These are phyloP conservation scores for Laupala kohalensis DNA, from an alignment of 1,140 invertebrate species.

Conservation along the genomic window DNA sequence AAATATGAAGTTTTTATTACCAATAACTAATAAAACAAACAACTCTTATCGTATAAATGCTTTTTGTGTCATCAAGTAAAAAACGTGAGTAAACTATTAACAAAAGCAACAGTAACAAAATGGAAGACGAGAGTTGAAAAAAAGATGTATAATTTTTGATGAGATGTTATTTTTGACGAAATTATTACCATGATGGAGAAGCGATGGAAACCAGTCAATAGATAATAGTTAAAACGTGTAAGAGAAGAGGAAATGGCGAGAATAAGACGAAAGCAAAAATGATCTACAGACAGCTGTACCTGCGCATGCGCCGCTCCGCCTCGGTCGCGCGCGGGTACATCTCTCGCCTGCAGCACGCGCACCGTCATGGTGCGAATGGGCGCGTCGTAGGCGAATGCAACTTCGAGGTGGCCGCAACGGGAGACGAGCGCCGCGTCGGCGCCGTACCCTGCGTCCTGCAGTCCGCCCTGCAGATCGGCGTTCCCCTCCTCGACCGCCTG, in stretches of 20 bases:
- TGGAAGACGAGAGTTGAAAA: too few species aligned
- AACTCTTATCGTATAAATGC: too few species aligned
- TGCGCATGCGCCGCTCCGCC: constrained; percentile 67
- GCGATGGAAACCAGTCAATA: too few species aligned
- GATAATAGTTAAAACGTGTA: neutral
- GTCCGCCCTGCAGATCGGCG: constrained; percentile 18
- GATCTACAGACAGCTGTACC: too few species aligned
- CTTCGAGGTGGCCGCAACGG: constrained; percentile 64
- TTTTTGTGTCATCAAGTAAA: too few species aligned
- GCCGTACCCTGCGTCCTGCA: constrained; percentile 13
- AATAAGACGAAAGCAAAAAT: neutral
- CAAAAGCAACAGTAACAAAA: too few species aligned
- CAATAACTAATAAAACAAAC: too few species aligned
- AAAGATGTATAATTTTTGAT: too few species aligned
- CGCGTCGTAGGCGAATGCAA: constrained; percentile 77
- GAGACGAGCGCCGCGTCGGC: constrained; percentile 27
- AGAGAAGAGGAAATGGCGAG: neutral
- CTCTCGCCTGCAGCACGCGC: constrained; percentile 72
- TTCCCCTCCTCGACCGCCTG: neutral
- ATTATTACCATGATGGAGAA: too few species aligned
- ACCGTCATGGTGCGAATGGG: constrained; percentile 79
- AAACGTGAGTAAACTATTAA: too few species aligned
- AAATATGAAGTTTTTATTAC: too few species aligned
- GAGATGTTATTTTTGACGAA: too few species aligned
- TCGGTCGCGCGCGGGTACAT: constrained; percentile 58